phyloP scores from a whole-genome alignment of 2,888 invertebrate species.

The Phortica magna region DNA sequence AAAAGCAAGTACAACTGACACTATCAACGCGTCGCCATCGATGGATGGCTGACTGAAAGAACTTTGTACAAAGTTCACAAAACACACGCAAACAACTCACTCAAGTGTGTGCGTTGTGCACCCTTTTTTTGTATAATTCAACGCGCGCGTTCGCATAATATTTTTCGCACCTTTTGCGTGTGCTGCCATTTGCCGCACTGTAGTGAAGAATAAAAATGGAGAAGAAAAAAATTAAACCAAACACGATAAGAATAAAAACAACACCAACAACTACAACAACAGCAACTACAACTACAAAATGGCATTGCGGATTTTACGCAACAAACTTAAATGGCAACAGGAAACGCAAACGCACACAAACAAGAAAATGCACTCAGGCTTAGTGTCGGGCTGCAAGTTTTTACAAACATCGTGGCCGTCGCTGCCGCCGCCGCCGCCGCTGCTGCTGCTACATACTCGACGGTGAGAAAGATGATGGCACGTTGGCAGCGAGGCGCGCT shows the following conservation, averaged over 20 bases:
- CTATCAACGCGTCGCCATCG: slow-evolving; percentile 62
- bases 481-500: slow-evolving; percentile 39
- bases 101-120: not conserved
- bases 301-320: slow-evolving; percentile 72
- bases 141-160: not conserved
- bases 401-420: not conserved
- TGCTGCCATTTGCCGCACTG: not conserved
- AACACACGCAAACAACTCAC: slow-evolving; percentile 43
- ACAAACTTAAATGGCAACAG: slow-evolving; percentile 57
- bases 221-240: slow-evolving; percentile 37
- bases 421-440: not conserved
- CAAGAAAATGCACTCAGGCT: slow-evolving; percentile 72
- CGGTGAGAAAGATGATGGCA: slow-evolving; percentile 23
- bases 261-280: slow-evolving; percentile 11
- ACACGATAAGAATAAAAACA: slow-evolving; percentile 9
- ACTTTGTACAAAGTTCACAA: slow-evolving; percentile 36
- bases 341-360: slow-evolving; percentile 70
- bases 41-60: slow-evolving; percentile 50
- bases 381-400: slow-evolving; percentile 56
- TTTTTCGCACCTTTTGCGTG: slow-evolving; percentile 17
- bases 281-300: slow-evolving; percentile 59
- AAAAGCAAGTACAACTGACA: slow-evolving; percentile 47
- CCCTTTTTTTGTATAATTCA: not conserved
- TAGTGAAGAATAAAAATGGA: not conserved
- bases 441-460: not conserved